Conservation (phyloP, 2,113 vertebrate genomes). For the Cynocephalus volans region DNA sequence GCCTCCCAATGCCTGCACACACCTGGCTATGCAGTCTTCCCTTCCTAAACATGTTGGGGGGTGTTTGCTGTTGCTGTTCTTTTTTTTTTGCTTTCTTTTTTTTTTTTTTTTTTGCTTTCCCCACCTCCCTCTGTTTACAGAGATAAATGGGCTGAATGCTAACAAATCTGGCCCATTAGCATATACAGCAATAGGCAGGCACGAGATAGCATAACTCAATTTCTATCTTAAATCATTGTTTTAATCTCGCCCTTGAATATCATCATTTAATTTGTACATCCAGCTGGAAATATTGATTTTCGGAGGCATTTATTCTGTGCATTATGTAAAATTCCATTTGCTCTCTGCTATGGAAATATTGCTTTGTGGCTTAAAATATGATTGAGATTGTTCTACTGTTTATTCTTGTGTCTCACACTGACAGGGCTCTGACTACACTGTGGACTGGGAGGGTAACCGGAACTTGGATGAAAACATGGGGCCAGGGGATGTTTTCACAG, state of each 20-base stretch:
- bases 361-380: conserved; percentile 78
- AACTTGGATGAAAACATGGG: background rate
- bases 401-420: background rate
- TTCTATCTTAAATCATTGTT: conserved; percentile 72
- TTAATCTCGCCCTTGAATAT: conserved; percentile 79
- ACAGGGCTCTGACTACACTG: background rate
- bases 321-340: conserved; percentile 78
- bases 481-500: fast-evolving
- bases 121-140: background rate
- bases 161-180: conserved; percentile 57
- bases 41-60: fast-evolving
- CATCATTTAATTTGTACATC: conserved; percentile 82
- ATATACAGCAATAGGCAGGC: conserved; percentile 66
- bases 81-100: background rate
- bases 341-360: conserved; percentile 51
- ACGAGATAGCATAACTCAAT: conserved; percentile 46
- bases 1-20: fast-evolving
- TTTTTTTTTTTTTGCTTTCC: background rate
- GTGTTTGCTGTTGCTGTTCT: background rate
- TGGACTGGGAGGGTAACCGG: background rate
- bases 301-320: conserved; percentile 69
- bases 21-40: background rate
- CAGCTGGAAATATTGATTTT: conserved; percentile 81
- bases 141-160: background rate
- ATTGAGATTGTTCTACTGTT: background rate